Evolutionary conservation across 37 sponge, comb jelly and placozoan genomes (phyloP).

Genomic region (Mnemiopsis leidyi): DNA sequence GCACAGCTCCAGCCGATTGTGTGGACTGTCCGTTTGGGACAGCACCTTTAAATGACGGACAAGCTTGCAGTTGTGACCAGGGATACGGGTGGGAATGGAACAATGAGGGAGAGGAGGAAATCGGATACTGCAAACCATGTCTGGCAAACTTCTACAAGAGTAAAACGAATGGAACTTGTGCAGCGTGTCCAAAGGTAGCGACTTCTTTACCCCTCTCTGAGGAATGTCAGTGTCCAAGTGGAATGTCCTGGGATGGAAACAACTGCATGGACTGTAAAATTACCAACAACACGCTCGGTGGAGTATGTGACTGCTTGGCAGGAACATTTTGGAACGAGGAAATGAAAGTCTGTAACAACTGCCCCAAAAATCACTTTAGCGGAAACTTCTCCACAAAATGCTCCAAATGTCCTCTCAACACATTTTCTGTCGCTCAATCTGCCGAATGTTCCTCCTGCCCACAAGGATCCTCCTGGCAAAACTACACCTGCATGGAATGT

Average conservation of each 20-base stretch:
- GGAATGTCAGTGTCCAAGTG: not conserved
- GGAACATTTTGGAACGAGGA: not conserved
- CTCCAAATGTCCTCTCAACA: not conserved
- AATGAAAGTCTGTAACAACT: not conserved
- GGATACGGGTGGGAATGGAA: not conserved
- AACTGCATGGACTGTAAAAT: not conserved
- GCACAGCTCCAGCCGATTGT: not conserved
- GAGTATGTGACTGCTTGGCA: not conserved
- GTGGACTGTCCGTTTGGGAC: not conserved
- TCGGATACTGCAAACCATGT: not conserved
- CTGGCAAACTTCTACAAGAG: not conserved
- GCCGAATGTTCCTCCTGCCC: not conserved
- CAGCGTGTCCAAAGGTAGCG: not conserved
- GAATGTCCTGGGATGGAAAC: not conserved
- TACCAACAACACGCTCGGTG: not conserved
- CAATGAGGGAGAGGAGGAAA: not conserved
- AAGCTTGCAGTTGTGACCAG: not conserved
- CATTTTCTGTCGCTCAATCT: not conserved
- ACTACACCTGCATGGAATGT: not conserved
- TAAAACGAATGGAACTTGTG: not conserved
- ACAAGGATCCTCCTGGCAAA: not conserved
- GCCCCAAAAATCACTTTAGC: not conserved
- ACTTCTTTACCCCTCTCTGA: not conserved
- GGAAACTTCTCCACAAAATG: not conserved
- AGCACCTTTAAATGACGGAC: not conserved